A percentile compares a stretch with the other conserved stretches of the same genome.
These are phyloP conservation scores for Sparus aurata DNA, from an alignment of 2,797 vertebrate genomes.

Conservation along the genomic window DNA sequence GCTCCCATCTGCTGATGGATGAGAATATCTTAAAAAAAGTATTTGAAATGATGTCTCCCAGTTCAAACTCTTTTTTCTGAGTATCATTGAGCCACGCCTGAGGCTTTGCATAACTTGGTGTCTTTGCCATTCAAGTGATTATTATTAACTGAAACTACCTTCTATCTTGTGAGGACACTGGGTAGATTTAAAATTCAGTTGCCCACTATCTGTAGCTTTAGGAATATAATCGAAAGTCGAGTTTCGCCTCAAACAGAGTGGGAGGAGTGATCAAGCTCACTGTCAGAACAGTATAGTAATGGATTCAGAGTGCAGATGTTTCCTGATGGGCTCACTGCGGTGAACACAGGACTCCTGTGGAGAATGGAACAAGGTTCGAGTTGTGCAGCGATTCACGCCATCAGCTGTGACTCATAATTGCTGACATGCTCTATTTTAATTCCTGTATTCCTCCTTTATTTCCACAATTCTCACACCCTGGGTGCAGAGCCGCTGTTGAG, in stretches of 20 bases:
- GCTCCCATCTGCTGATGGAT: slow-evolving; percentile 46
- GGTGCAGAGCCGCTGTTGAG: slow-evolving; percentile 43
- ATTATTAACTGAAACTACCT: slow-evolving; percentile 34
- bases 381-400: slow-evolving; percentile 44
- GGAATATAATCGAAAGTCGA: slow-evolving; percentile 13
- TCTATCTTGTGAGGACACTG: slow-evolving; percentile 25
- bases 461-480: slow-evolving; percentile 42
- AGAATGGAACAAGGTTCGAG: slow-evolving; percentile 60
- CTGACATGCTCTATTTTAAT: slow-evolving; percentile 65
- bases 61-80: slow-evolving; percentile 38
- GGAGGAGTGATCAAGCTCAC: slow-evolving; percentile 10
- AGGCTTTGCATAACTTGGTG: slow-evolving; percentile 46
- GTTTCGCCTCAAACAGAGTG: slow-evolving; percentile 25
- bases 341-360: slow-evolving; percentile 26
- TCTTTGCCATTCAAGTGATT: slow-evolving; percentile 43
- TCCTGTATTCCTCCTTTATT: slow-evolving; percentile 58
- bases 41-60: slow-evolving; percentile 51
- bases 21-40: slow-evolving; percentile 47
- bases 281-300: slow-evolving; percentile 13
- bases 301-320: slow-evolving; percentile 45
- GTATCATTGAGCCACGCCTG: slow-evolving; percentile 47
- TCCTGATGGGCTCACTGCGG: slow-evolving; percentile 28
- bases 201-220: slow-evolving; percentile 12
- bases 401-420: slow-evolving; percentile 65
- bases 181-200: slow-evolving; percentile 28